A percentile compares a stretch with the other conserved stretches of the same genome.
Conservation (phyloP, 2,113 vertebrate species). For the Proterorhinus semilunaris region DNA sequence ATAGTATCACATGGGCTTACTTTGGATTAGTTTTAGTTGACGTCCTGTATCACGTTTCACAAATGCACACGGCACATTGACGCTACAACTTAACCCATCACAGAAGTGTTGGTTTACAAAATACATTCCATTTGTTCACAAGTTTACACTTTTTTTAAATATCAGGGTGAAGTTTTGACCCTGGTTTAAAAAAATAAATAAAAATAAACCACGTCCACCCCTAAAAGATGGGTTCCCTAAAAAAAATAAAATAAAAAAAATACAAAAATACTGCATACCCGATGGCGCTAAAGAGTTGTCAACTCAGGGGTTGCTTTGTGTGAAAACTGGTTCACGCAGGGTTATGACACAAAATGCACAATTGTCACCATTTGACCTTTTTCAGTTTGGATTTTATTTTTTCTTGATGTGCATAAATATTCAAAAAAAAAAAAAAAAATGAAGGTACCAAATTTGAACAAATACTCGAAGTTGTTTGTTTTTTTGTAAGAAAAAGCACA, state of each 20-base stretch:
- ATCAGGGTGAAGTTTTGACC: slow-evolving; percentile 44
- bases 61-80: slow-evolving; percentile 43
- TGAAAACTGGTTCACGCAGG: slow-evolving; percentile 38
- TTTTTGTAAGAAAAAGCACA: slow-evolving; percentile 65
- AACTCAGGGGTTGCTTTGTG: slow-evolving; percentile 70
- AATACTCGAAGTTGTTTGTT: slow-evolving; percentile 44
- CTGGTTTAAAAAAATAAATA: slow-evolving; percentile 38
- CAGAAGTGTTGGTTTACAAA: slow-evolving; percentile 69
- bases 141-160: slow-evolving; percentile 65
- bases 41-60: slow-evolving; percentile 36
- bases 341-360: slow-evolving; percentile 66
- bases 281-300: slow-evolving; percentile 69
- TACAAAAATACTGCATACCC: slow-evolving; percentile 36
- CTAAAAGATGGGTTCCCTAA: slow-evolving; percentile 50
- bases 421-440: slow-evolving; percentile 44
- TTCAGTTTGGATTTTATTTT: slow-evolving; percentile 35
- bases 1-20: slow-evolving; percentile 19
- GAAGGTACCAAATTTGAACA: slow-evolving; percentile 63
- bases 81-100: slow-evolving; percentile 44
- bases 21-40: slow-evolving; percentile 13
- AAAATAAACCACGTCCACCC: slow-evolving; percentile 52
- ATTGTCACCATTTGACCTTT: slow-evolving; percentile 54
- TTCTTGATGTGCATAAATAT: slow-evolving; percentile 41
- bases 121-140: slow-evolving; percentile 74
- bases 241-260: slow-evolving; percentile 37